A percentile compares a stretch with the other conserved stretches of the same genome.
Evolutionary conservation across 2,797 vertebrate species (phyloP).

Genomic region (Sitta carolinensis): DNA sequence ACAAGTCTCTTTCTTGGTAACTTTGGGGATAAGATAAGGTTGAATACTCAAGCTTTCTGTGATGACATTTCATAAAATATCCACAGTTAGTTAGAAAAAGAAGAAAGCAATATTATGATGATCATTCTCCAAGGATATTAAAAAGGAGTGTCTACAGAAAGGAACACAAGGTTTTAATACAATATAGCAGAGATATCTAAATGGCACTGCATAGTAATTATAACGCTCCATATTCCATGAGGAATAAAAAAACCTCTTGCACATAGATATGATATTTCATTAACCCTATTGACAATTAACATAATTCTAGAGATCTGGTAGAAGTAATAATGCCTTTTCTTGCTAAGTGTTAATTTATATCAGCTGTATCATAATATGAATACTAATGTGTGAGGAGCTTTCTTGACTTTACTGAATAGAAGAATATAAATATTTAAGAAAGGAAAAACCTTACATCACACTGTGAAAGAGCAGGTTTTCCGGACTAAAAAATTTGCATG

Average conservation of each 20-base stretch:
- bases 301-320: background rate
- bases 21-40: background rate
- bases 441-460: background rate
- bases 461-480: background rate
- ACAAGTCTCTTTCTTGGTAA: constrained; percentile 3
- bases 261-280: background rate
- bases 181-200: background rate
- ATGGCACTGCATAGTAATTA: background rate
- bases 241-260: background rate
- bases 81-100: background rate
- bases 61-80: background rate
- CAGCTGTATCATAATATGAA: background rate
- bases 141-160: background rate
- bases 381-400: background rate
- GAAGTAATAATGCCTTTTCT: background rate
- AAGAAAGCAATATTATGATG: background rate
- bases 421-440: background rate
- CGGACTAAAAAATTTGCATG: background rate
- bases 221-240: background rate
- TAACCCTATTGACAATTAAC: background rate
- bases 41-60: background rate
- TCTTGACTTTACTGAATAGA: background rate
- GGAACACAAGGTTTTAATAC: background rate
- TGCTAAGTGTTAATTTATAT: background rate
- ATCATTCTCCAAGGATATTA: background rate